Evolutionary conservation across 2,888 invertebrate species (phyloP).

Genomic region (Leptinotarsa peninsularis): DNA sequence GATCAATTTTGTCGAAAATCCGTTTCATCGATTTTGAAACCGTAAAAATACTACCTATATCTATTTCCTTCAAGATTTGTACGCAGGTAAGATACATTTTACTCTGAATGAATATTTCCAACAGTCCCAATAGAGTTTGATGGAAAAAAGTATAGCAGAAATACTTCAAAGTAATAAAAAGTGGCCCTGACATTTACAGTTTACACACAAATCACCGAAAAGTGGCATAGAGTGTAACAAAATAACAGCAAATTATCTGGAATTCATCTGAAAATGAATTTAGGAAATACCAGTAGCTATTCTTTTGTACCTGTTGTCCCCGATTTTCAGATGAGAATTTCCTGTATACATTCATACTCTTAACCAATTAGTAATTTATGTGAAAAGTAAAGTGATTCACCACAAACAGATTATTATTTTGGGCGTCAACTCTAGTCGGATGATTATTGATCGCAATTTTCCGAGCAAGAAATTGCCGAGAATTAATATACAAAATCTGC

Average conservation of each 20-base stretch:
- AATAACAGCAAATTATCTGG: background rate
- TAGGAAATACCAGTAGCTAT: too few species aligned
- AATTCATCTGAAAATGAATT: background rate
- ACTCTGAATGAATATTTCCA: background rate
- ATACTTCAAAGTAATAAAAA: background rate
- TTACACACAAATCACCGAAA: background rate
- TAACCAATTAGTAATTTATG: background rate
- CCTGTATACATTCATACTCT: background rate
- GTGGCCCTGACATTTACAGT: background rate
- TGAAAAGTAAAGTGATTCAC: too few species aligned
- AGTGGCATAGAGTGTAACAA: too few species aligned
- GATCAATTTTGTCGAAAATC: conserved; percentile 9
- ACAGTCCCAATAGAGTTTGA: background rate
- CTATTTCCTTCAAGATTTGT: background rate
- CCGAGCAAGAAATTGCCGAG: background rate
- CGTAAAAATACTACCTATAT: background rate
- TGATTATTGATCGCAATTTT: conserved; percentile 15
- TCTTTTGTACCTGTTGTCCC: background rate
- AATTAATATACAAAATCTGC: background rate
- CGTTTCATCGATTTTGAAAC: conserved; percentile 14
- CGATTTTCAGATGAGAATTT: background rate
- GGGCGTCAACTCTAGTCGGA: conserved; percentile 7
- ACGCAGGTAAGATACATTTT: background rate
- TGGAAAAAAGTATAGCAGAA: background rate
- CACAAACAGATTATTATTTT: background rate